Conservation (phyloP, 2,113 vertebrate genomes). For the Microcebus lehilahytsara region DNA sequence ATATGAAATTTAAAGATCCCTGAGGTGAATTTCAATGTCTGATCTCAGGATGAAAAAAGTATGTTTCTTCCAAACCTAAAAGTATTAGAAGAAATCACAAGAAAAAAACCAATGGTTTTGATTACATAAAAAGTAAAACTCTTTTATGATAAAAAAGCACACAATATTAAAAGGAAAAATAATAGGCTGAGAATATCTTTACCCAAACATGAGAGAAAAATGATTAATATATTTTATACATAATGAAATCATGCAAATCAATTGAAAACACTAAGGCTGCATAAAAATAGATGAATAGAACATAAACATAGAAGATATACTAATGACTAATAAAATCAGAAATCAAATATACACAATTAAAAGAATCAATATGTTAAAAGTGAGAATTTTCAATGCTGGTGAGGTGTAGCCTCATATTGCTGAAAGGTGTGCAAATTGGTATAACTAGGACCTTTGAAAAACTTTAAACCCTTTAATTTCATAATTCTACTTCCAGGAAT, state of each 20-base stretch:
- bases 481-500: background rate
- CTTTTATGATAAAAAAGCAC: background rate
- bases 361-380: background rate
- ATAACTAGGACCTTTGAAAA: background rate
- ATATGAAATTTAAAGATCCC: background rate
- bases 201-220: background rate
- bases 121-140: background rate
- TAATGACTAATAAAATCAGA: background rate
- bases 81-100: background rate
- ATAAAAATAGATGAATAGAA: background rate
- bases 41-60: background rate
- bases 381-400: background rate
- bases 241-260: background rate
- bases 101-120: background rate
- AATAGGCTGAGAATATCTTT: background rate
- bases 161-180: background rate
- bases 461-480: background rate
- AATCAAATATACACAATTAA: background rate
- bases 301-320: background rate
- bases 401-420: background rate
- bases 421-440: background rate
- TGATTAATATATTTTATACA: background rate
- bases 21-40: background rate
- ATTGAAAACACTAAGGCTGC: background rate
- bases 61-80: background rate